A percentile compares a stretch with the other conserved stretches of the same genome.
Evolutionary conservation across 2,888 invertebrate species (phyloP).

Genomic region (Aricia artaxerxes): DNA sequence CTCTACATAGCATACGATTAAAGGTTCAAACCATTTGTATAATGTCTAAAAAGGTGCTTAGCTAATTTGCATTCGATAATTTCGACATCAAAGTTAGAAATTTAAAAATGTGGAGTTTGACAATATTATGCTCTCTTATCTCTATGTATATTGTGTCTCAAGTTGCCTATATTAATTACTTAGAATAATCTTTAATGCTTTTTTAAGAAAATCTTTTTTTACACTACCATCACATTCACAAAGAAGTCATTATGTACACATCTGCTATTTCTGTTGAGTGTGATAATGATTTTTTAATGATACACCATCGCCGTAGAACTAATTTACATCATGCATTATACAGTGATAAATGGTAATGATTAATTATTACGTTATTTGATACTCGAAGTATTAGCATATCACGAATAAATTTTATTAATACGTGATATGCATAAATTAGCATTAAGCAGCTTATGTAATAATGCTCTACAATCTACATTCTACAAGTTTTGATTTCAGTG

Average conservation of each 20-base stretch:
- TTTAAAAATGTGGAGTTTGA: too few species aligned
- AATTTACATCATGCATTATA: not conserved
- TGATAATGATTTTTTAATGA: constrained; percentile 3
- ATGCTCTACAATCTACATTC: not conserved
- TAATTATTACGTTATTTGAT: not conserved
- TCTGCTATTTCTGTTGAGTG: not conserved
- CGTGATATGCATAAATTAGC: too few species aligned
- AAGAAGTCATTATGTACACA: not conserved
- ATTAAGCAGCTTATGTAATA: not conserved
- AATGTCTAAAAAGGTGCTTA: too few species aligned
- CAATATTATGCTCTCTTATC: too few species aligned
- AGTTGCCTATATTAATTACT: too few species aligned
- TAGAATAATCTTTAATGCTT: too few species aligned
- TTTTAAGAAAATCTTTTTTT: not conserved
- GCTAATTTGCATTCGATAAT: too few species aligned
- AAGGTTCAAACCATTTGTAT: too few species aligned
- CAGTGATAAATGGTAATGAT: constrained; percentile 1
- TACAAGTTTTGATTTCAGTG: not conserved
- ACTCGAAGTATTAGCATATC: not conserved
- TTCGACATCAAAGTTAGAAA: too few species aligned
- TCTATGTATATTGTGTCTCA: too few species aligned
- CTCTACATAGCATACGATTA: too few species aligned
- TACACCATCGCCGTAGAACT: not conserved
- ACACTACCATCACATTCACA: not conserved
- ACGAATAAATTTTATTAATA: not conserved